Percentiles rank a stretch among this genome's conserved stretches.
phyloP scores from a whole-genome alignment of 2,113 vertebrate species.

The Saimiri boliviensis region DNA sequence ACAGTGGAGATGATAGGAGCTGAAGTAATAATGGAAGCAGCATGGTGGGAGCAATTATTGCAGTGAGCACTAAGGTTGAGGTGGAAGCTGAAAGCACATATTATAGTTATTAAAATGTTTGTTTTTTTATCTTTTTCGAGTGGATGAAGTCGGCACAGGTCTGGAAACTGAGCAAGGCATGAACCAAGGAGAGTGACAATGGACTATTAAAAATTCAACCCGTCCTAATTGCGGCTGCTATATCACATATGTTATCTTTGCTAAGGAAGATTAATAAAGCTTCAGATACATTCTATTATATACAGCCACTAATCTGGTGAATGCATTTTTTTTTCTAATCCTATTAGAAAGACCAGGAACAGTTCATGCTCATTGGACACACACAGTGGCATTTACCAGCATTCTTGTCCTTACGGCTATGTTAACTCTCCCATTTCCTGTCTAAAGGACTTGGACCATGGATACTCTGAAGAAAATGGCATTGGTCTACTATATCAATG shows the following conservation, averaged over 20 bases:
- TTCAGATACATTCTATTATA: neutral
- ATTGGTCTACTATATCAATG: neutral
- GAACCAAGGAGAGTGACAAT: neutral
- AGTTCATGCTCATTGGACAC: neutral
- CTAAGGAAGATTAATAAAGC: neutral
- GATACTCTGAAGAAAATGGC: neutral
- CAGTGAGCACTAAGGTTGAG: neutral
- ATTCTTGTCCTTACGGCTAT: neutral
- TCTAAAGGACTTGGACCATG: neutral
- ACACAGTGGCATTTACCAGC: neutral
- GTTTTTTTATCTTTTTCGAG: neutral
- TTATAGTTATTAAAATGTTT: neutral
- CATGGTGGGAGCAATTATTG: neutral
- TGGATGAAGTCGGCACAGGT: neutral
- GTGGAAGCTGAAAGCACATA: neutral
- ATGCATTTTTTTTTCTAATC: neutral
- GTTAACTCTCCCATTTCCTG: neutral
- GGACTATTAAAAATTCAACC: neutral
- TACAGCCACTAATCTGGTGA: neutral
- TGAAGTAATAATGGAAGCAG: neutral
- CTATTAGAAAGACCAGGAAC: neutral
- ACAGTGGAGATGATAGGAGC: neutral
- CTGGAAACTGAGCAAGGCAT: neutral
- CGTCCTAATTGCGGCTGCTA: neutral
- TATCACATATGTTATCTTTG: neutral